Evolutionary conservation across 2,797 vertebrate species (phyloP).

Genomic region (Balearica regulorum): DNA sequence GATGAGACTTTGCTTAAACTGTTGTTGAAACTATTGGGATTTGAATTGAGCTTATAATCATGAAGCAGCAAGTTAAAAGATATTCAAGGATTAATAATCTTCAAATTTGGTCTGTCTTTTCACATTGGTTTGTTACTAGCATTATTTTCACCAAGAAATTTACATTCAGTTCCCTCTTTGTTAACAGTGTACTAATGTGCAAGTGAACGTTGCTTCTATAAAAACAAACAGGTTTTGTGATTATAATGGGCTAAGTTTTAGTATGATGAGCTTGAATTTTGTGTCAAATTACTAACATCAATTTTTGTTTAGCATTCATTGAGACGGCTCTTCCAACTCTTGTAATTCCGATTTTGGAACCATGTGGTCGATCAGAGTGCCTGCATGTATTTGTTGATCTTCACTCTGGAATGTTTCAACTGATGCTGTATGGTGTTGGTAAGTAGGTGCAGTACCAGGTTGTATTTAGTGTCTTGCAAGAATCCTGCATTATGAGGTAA

Average conservation of each 20-base stretch:
- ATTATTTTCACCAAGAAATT: not conserved
- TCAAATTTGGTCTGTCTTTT: not conserved
- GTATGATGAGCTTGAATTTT: not conserved
- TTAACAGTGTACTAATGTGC: not conserved
- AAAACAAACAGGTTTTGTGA: not conserved
- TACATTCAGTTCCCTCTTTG: not conserved
- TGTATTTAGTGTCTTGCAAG: not conserved
- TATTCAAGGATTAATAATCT: not conserved
- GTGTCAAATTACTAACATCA: not conserved
- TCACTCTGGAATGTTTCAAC: slow-evolving; percentile 98
- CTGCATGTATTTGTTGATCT: slow-evolving; percentile 98
- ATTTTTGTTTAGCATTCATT: slow-evolving; percentile 86
- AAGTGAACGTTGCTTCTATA: not conserved
- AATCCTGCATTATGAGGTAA: not conserved
- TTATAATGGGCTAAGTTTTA: not conserved
- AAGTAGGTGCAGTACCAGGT: slow-evolving; percentile 61
- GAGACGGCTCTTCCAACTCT: slow-evolving; percentile 95
- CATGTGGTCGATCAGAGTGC: slow-evolving; percentile 95
- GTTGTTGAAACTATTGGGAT: not conserved
- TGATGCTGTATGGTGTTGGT: slow-evolving; percentile 98
- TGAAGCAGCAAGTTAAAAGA: not conserved
- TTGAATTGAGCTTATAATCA: not conserved
- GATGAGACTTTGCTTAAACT: not conserved
- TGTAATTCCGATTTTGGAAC: slow-evolving; percentile 94
- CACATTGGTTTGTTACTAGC: not conserved